Conservation (phyloP, 2,797 vertebrate genomes). For the Harpagifer antarcticus region DNA sequence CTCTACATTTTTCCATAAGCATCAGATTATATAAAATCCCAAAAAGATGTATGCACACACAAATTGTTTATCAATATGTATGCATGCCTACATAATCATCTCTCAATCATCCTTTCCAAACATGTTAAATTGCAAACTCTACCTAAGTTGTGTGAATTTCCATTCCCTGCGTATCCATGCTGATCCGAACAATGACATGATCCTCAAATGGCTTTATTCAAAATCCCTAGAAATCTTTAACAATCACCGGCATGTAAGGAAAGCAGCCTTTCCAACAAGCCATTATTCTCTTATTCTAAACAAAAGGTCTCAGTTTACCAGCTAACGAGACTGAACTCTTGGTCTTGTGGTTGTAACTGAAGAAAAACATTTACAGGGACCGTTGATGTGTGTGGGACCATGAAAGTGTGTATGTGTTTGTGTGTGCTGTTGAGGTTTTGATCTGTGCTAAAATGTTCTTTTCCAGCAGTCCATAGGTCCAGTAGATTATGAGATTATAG, state of each 20-base stretch:
- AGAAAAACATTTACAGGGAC: conserved; percentile 62
- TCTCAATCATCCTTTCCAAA: conserved; percentile 53
- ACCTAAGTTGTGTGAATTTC: conserved; percentile 61
- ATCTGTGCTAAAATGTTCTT: conserved; percentile 44
- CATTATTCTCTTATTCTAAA: conserved; percentile 67
- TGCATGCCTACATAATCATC: conserved; percentile 30
- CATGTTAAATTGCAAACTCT: conserved; percentile 37
- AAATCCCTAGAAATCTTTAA: conserved; percentile 74
- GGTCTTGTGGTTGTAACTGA: conserved; percentile 65
- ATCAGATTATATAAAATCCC: conserved; percentile 28
- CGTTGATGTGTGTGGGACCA: not conserved
- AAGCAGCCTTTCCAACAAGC: conserved; percentile 63
- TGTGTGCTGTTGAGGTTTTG: conserved; percentile 40
- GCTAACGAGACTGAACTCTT: conserved; percentile 57
- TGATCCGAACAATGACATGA: conserved; percentile 65
- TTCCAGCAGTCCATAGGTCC: conserved; percentile 14
- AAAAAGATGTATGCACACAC: not conserved
- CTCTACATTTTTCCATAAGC: conserved; percentile 32
- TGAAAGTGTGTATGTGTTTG: not conserved
- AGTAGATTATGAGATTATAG: conserved; percentile 63
- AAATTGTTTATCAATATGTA: conserved; percentile 8
- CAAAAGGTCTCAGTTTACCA: conserved; percentile 66
- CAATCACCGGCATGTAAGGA: conserved; percentile 70
- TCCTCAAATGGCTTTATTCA: conserved; percentile 68
- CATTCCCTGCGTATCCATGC: conserved; percentile 59